phyloP scores from a whole-genome alignment of 2,113 vertebrate species.

The Trichomycterus rosablanca region DNA sequence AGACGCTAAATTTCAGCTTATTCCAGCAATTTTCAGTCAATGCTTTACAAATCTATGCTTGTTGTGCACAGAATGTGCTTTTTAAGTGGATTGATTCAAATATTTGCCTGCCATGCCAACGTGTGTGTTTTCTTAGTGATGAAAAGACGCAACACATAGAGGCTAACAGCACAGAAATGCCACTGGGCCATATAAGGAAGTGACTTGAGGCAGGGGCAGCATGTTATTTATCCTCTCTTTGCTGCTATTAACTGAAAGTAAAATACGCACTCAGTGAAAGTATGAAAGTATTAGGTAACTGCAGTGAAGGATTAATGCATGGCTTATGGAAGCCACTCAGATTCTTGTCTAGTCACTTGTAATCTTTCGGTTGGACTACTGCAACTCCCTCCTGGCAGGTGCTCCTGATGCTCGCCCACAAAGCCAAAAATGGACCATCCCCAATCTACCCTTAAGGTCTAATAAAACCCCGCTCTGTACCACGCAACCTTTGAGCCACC shows the following conservation, averaged over 20 bases:
- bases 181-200: conserved; percentile 26
- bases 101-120: not conserved
- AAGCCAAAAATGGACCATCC: too few species aligned
- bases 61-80: not conserved
- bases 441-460: too few species aligned
- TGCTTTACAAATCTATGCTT: too few species aligned
- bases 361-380: too few species aligned
- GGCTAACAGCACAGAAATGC: conserved; percentile 14
- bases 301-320: conserved; percentile 1
- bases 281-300: not conserved
- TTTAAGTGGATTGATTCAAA: conserved; percentile 25
- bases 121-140: not conserved
- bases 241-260: conserved; percentile 10
- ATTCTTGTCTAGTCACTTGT: too few species aligned
- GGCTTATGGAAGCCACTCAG: not conserved
- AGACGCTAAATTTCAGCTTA: too few species aligned
- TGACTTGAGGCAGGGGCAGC: not conserved
- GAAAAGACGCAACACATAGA: not conserved
- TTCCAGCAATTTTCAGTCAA: too few species aligned
- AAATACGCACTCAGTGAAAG: not conserved
- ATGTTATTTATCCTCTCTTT: not conserved
- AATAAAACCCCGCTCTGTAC: too few species aligned
- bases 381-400: too few species aligned
- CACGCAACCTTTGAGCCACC: too few species aligned
- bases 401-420: too few species aligned